These are phyloP conservation scores for Amiota minor DNA, from an alignment of 2,888 invertebrate genomes.

Conservation along the genomic window DNA sequence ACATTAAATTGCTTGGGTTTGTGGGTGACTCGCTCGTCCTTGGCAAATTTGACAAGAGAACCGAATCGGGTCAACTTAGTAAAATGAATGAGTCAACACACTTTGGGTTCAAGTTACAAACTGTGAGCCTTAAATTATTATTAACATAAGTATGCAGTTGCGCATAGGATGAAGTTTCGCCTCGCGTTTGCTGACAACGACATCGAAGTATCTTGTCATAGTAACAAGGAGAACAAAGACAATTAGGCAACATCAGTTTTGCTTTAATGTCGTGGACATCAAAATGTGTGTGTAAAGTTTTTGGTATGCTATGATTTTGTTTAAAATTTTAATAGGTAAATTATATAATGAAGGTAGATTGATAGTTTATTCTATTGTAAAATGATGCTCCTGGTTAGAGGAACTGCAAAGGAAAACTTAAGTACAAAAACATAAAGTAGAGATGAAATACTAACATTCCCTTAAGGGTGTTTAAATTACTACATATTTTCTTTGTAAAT, in stretches of 20 bases:
- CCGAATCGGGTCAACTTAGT: slow-evolving; percentile 5
- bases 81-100: slow-evolving; percentile 31
- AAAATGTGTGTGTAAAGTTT: neutral
- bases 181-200: neutral
- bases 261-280: too few species aligned
- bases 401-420: too few species aligned
- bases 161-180: neutral
- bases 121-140: slow-evolving; percentile 2
- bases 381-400: too few species aligned
- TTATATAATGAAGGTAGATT: too few species aligned
- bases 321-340: neutral
- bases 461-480: too few species aligned
- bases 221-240: slow-evolving; percentile 15
- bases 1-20: slow-evolving; percentile 43
- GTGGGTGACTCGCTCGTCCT: too few species aligned
- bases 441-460: too few species aligned
- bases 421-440: too few species aligned
- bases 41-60: neutral
- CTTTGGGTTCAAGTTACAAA: slow-evolving; percentile 27
- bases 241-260: neutral
- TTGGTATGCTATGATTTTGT: neutral
- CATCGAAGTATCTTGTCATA: neutral
- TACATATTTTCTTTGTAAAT: too few species aligned
- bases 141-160: slow-evolving; percentile 29
- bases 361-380: too few species aligned